Base-by-base conservation (phyloP, 2,797 vertebrate species). In the Rhinatrema bivittatum region DNA sequence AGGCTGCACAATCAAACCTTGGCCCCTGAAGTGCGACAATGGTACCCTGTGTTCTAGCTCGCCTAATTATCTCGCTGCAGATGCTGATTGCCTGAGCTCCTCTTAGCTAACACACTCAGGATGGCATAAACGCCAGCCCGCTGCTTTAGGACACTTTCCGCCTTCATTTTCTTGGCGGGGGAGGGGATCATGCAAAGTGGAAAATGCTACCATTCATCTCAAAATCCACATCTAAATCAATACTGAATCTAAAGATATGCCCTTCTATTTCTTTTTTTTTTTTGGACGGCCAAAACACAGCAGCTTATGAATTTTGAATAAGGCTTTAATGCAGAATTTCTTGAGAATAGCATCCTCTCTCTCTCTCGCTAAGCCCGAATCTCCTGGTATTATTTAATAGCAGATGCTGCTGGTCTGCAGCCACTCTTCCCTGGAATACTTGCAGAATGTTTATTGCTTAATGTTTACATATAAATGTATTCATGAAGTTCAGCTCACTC, bases 191-290 rank as follows among this genome's bases (percentile, higher is more conserved):
- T 7, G 0, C 7, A 1, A 12, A 1, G 3, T 7, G 3, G 13
- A 32, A 11, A 32, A 32, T 3, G 7, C 7, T n/a, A 10, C 16
- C 17, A 1, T 22, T 20, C 7, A 7, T 5, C 8, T 1, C 1
- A 12, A 6, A 1, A 5, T 14, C 23, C 2, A 8, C 11, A 1
- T 0, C 0, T 3, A 1, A 1, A 12, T 10, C 11, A n/a, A 2
- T 6, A 16, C 31, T 25, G 26, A 2, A 4, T 3, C 4, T 0
- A 22, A 5, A n/a, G 4, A 4, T 13, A 17, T 16, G n/a, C 17
- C 30, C 21, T 46, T 7, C 10, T 15, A 20, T 22, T n/a, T 7
- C 11, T 22, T 4, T 7, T 1, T 16, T n/a, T 7, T 11, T 22
- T 4, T 7, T 1, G 16, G 2, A 9, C 14, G 29, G 11, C 7